Base-by-base conservation (phyloP, 2,888 invertebrate species). In the Pachydiplax longipennis region DNA sequence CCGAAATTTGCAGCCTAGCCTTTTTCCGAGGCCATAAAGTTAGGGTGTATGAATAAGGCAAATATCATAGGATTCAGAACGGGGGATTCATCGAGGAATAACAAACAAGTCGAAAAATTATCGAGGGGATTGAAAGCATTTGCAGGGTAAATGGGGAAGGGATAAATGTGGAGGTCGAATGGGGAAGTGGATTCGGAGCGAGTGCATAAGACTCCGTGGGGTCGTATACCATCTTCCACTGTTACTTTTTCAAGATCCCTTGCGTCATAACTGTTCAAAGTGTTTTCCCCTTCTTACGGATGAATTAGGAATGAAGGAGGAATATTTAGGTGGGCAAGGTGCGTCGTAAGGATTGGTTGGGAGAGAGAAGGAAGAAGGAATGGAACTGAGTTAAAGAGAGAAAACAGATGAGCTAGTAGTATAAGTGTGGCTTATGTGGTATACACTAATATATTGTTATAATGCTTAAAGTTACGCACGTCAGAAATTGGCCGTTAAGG, bases 241-340 rank as follows among this genome's bases (percentile, higher is more conserved):
- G n/a, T n/a, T n/a, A n/a, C n/a, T n/a, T n/a, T n/a, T n/a, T n/a
- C n/a, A 58, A 83, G 58, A 53, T 83, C 83, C 31, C 83, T 58
- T 83, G 58, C 83, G 83, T 83, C 83, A 83, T 83, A 58, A 83
- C 83, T 58, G 53, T 83, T 83, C 83, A 53, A 83, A 83, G 83
- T 58, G 83, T 83, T 58, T 53, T 44, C 83, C 18, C 58, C 83
- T 31, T 53, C 53, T 83, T 8, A 25, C 12, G 18, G 83, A 83
- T 83, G 83, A 83, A 83, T 83, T 83, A 83, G 83, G 48, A 58
- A 83, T 83, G 83, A 83, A 83, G 83, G 5, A 25, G 58, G 31
- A 31, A 31, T 53, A 22, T 83, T 48, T 25, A 25, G 48, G 83
- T 3, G 18, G 25, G 58, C 83, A 31, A 37, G 83, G 35, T 35